Percentiles rank a stretch among this genome's conserved stretches.
phyloP scores from a whole-genome alignment of 2,797 vertebrate genomes.

The Moxostoma hubbsi region DNA sequence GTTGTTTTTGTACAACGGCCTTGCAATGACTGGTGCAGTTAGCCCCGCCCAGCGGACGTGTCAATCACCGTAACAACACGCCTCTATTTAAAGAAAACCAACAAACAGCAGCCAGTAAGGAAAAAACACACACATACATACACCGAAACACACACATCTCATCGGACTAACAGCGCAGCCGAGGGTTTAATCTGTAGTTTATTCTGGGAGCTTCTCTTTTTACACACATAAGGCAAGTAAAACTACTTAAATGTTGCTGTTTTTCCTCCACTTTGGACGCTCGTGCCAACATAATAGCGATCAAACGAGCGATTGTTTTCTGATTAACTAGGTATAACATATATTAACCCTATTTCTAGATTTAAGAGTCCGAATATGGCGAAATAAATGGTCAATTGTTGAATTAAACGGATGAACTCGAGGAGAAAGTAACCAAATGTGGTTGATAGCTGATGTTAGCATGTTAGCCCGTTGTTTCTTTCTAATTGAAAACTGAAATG shows the following conservation, averaged over 20 bases:
- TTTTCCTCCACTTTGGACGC: neutral
- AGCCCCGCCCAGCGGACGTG: conserved; percentile 7
- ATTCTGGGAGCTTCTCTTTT: conserved; percentile 43
- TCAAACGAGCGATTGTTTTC: neutral
- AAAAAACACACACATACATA: conserved; percentile 17
- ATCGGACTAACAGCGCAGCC: neutral
- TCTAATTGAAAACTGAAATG: neutral
- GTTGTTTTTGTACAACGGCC: conserved; percentile 40
- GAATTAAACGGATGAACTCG: neutral
- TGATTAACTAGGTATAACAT: neutral
- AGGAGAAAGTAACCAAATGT: conserved; percentile 25
- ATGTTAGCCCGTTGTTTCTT: conserved; percentile 36
- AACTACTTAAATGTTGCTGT: neutral
- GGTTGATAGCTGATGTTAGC: conserved; percentile 32
- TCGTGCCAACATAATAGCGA: neutral
- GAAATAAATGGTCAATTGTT: neutral
- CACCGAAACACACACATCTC: neutral
- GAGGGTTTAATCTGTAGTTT: conserved; percentile 1
- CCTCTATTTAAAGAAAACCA: conserved; percentile 52
- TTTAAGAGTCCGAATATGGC: neutral
- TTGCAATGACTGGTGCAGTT: neutral
- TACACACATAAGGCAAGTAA: conserved; percentile 27
- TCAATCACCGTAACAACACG: conserved; percentile 8
- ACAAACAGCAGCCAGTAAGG: conserved; percentile 52
- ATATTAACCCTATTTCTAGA: neutral